Evolutionary conservation across 2,797 vertebrate species (phyloP).

Genomic region (Gymnocypris eckloni): DNA sequence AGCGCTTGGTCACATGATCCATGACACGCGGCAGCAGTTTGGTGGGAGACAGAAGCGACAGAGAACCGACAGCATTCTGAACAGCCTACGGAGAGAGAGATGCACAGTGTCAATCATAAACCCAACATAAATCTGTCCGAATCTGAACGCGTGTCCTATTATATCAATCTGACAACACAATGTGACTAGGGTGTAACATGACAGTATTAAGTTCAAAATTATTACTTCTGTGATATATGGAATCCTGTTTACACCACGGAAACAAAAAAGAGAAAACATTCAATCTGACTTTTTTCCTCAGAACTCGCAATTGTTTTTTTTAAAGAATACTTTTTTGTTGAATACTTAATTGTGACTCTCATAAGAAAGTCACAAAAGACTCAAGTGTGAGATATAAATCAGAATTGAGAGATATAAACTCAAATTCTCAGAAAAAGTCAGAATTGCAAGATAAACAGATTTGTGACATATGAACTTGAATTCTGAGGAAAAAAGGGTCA

Average conservation of each 20-base stretch:
- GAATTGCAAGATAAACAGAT: too few relatives aligned
- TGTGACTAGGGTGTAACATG: background rate
- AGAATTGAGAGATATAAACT: too few relatives aligned
- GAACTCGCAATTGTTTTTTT: too few relatives aligned
- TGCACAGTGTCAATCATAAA: background rate
- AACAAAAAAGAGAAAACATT: background rate
- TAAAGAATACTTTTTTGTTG: too few relatives aligned
- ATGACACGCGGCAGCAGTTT: slow-evolving; percentile 88
- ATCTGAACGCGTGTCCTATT: background rate
- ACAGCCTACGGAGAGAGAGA: slow-evolving; percentile 77
- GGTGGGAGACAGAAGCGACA: slow-evolving; percentile 85
- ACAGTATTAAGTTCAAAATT: background rate
- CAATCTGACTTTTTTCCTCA: too few relatives aligned
- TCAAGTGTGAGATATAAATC: background rate
- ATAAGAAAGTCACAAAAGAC: background rate
- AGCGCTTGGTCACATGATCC: slow-evolving; percentile 78
- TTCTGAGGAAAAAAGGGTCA: too few relatives aligned
- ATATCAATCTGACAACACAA: slow-evolving; percentile 56
- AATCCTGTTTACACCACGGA: background rate
- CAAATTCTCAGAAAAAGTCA: too few relatives aligned
- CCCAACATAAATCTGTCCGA: background rate
- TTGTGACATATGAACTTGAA: too few relatives aligned
- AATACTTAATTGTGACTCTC: too few relatives aligned
- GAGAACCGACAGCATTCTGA: slow-evolving; percentile 88
- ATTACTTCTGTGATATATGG: background rate